Base-by-base conservation (phyloP, 2,888 invertebrate genomes). In the Lasioglossum oenotherae region DNA sequence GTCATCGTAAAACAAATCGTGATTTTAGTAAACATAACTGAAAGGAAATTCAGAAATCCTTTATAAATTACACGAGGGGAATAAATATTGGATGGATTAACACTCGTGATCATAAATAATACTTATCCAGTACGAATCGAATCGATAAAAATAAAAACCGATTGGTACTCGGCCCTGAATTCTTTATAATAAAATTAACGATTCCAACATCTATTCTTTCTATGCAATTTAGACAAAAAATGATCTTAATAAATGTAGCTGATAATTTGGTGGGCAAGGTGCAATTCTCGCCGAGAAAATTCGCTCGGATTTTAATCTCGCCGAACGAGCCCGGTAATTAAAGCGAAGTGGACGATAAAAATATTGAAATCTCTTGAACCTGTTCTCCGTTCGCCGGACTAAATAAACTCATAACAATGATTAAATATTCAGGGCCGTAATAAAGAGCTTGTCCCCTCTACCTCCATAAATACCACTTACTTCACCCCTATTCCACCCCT, bases 341-440 rank as follows among this genome's bases (percentile, higher is more conserved):
- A 57, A 64, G 14, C 16, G 53, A n/a, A 23, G 31, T n/a, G 46
- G 57, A 53, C 53, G 64, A 60, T 69, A 49, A 53, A 38, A 84
- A 77, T 81, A 57, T 67, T 76, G 80, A 85, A 78, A 80, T 78
- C 74, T 74, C 78, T 53, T 49, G 69, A 75, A 80, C 80, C 78
- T 74, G 87, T 60, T 86, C 86, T 53, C 31, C 80, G 78, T 60
- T 64, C 73, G 72, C 69, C 73, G 75, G 69, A 82, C 92, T 92
- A 92, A 93, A 93, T 94, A 92, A 94, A 93, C 92, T 92, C 93
- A 91, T 93, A 93, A 94, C 92, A 91, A 91, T 93, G 92, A 94
- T 93, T 94, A 93, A 94, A 93, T 94, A 94, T 94, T 94, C 93
- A 93, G 91, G 89, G 88, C 87, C 85, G 91, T 92, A 92, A 94